Conservation (phyloP, 2,113 vertebrate genomes). For the Ctenomys sociabilis region DNA sequence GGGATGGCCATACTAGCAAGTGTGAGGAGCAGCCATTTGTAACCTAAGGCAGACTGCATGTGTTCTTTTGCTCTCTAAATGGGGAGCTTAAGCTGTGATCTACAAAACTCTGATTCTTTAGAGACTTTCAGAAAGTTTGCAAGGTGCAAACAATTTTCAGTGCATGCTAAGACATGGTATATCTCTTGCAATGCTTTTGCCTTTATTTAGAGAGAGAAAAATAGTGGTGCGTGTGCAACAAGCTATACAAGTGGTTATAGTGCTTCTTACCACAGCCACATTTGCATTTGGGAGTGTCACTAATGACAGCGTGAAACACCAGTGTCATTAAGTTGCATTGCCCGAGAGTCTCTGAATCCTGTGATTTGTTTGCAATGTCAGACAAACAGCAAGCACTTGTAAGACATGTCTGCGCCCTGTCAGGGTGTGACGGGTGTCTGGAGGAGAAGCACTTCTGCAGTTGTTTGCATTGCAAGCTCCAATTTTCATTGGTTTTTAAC, state of each 20-base stretch:
- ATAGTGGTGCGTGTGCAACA: fast-evolving
- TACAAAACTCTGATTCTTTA: background rate
- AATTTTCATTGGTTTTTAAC: background rate
- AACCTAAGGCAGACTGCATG: background rate
- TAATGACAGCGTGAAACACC: background rate
- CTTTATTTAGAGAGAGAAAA: background rate
- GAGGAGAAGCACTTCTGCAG: background rate
- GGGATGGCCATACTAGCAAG: background rate
- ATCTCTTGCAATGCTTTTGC: background rate
- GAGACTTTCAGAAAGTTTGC: background rate
- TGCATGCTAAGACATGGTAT: background rate
- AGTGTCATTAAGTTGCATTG: background rate
- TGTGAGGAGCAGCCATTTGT: background rate
- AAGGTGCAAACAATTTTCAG: background rate
- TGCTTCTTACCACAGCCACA: background rate
- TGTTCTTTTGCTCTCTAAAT: background rate
- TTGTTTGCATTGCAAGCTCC: background rate
- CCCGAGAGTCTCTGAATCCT: background rate
- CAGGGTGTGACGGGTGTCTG: background rate
- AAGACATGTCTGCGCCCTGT: background rate
- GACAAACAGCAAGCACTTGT: background rate
- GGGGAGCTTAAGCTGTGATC: background rate
- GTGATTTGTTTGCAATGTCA: background rate
- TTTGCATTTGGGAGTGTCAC: background rate
- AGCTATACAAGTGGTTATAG: fast-evolving